Evolutionary conservation across 2,888 invertebrate genomes (phyloP).

Genomic region (Andrena camellia): DNA sequence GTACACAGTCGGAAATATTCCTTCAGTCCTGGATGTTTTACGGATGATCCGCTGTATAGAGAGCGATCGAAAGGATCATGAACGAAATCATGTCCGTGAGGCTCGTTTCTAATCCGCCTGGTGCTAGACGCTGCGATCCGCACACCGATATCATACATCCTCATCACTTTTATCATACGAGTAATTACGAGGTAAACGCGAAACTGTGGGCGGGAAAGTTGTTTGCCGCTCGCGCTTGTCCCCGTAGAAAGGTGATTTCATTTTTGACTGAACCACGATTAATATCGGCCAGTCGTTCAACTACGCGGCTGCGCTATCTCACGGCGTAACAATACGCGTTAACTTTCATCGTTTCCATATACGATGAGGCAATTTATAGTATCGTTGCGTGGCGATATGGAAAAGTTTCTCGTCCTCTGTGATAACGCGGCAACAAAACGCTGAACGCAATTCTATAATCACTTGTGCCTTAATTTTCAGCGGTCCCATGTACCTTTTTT

Average conservation of each 20-base stretch:
- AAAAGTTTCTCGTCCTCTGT: neutral
- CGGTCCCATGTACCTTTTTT: no score
- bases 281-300: conserved; percentile 31
- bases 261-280: conserved; percentile 63
- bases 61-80: conserved; percentile 27
- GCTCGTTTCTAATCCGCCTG: conserved; percentile 49
- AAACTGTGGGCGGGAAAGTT: conserved; percentile 80
- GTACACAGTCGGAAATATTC: neutral
- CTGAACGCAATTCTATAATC: neutral
- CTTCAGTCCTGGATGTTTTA: neutral
- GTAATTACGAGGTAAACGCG: conserved; percentile 67
- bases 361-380: neutral
- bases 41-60: neutral
- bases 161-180: conserved; percentile 37
- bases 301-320: neutral
- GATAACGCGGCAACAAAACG: neutral
- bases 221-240: conserved; percentile 71
- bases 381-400: neutral
- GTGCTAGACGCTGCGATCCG: conserved; percentile 16
- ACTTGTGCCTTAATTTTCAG: neutral
- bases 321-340: conserved; percentile 21
- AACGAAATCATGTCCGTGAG: conserved; percentile 15
- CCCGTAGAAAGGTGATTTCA: conserved; percentile 74
- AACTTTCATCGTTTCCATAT: conserved; percentile 16
- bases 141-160: conserved; percentile 23